Conservation (phyloP, 2,797 vertebrate genomes). For the Agapornis canus region DNA sequence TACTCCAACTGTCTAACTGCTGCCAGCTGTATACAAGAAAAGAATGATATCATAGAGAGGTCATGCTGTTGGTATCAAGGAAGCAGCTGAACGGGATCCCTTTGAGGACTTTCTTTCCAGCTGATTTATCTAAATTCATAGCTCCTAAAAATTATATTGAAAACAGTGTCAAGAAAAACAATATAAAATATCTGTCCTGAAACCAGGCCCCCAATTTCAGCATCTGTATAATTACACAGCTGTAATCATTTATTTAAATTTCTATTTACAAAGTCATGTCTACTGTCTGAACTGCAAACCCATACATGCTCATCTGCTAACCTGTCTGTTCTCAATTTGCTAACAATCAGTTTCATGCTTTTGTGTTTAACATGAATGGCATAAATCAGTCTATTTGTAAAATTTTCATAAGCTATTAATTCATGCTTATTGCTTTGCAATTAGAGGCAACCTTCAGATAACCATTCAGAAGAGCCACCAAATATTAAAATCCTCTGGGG, state of each 20-base stretch:
- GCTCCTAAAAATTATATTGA: not conserved
- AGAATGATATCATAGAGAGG: not conserved
- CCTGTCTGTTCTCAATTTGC: not conserved
- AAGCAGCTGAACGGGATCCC: not conserved
- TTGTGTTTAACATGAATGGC: not conserved
- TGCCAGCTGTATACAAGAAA: not conserved
- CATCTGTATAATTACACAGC: not conserved
- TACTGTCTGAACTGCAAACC: not conserved
- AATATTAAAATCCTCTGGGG: not conserved
- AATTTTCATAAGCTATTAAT: not conserved
- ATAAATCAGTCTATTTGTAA: not conserved
- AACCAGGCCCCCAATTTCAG: not conserved
- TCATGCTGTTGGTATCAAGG: not conserved
- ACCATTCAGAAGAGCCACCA: not conserved
- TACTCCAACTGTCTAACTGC: not conserved
- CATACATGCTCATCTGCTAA: not conserved
- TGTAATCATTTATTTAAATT: not conserved
- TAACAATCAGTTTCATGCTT: not conserved
- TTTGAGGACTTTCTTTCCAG: not conserved
- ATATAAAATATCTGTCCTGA: not conserved
- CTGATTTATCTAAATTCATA: not conserved
- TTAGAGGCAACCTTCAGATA: not conserved
- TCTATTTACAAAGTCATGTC: constrained; percentile 17
- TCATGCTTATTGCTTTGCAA: not conserved
- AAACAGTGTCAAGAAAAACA: not conserved